phyloP scores from a whole-genome alignment of 2,113 vertebrate species.

The Colossoma macropomum region DNA sequence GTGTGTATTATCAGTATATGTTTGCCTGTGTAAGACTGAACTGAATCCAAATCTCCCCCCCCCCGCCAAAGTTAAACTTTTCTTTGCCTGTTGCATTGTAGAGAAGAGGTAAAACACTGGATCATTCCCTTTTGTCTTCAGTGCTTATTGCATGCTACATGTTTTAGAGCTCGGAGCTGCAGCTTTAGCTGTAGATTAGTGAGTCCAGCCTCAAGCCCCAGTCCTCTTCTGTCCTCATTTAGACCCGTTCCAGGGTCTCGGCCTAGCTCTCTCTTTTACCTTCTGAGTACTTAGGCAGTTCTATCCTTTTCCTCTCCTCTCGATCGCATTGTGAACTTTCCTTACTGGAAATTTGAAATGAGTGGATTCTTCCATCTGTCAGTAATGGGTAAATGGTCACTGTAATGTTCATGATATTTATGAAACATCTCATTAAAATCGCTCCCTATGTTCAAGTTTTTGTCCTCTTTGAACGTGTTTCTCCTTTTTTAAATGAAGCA shows the following conservation, averaged over 20 bases:
- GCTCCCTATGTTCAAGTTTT: slow-evolving; percentile 17
- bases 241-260: slow-evolving; percentile 29
- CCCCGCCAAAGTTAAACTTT: not conserved
- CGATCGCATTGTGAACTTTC: slow-evolving; percentile 25
- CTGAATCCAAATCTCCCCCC: not conserved
- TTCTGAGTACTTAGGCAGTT: not conserved
- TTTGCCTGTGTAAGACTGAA: slow-evolving; percentile 13
- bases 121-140: slow-evolving; percentile 14
- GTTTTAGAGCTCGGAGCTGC: slow-evolving; percentile 13
- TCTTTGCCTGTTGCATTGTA: not conserved
- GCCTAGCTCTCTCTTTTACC: not conserved
- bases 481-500: not conserved
- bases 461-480: not conserved
- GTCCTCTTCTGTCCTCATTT: slow-evolving; percentile 10
- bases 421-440: slow-evolving; percentile 73
- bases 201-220: not conserved
- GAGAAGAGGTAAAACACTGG: slow-evolving; percentile 11
- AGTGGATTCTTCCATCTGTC: slow-evolving; percentile 37
- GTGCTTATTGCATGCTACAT: slow-evolving; percentile 30
- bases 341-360: slow-evolving; percentile 8
- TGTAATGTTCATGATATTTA: slow-evolving; percentile 68
- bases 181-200: slow-evolving; percentile 8
- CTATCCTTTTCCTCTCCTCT: slow-evolving; percentile 18
- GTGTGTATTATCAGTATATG: slow-evolving; percentile 7
- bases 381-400: slow-evolving; percentile 35